Evolutionary conservation across 2,797 vertebrate genomes (phyloP).

Genomic region (Basileuterus tristriatus): DNA sequence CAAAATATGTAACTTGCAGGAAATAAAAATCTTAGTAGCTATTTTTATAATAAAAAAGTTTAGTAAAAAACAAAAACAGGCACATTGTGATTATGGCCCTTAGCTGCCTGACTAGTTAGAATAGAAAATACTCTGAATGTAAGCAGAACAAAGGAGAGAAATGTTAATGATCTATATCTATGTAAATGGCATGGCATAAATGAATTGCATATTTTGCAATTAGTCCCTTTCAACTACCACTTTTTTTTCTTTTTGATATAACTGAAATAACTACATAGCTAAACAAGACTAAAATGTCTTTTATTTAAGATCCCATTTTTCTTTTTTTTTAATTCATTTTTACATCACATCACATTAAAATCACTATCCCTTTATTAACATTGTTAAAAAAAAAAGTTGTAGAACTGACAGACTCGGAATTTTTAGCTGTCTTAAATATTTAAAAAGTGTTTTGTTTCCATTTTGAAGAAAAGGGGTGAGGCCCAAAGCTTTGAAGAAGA

Average conservation of each 20-base stretch:
- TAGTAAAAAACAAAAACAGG: neutral
- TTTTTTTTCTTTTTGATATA: neutral
- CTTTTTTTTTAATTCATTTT: neutral
- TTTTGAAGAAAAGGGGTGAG: neutral
- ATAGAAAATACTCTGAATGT: conserved; percentile 29
- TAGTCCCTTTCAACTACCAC: neutral
- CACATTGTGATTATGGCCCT: conserved; percentile 21
- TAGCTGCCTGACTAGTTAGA: conserved; percentile 12
- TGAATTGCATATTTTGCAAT: conserved; percentile 13
- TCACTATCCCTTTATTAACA: neutral
- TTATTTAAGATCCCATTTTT: neutral
- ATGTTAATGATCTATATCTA: conserved; percentile 36
- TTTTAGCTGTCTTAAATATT: neutral
- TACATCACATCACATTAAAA: neutral
- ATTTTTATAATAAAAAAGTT: conserved; percentile 45
- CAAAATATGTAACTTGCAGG: conserved; percentile 26
- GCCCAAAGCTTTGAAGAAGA: neutral
- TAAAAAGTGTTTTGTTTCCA: conserved; percentile 1
- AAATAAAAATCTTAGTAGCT: conserved; percentile 10
- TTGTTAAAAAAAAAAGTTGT: neutral
- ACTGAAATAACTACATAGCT: neutral
- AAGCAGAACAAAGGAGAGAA: conserved; percentile 33
- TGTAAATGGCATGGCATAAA: conserved; percentile 20
- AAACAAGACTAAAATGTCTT: neutral
- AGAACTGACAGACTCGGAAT: neutral